Conservation (phyloP, 2,113 vertebrate species). For the Cervus canadensis region DNA sequence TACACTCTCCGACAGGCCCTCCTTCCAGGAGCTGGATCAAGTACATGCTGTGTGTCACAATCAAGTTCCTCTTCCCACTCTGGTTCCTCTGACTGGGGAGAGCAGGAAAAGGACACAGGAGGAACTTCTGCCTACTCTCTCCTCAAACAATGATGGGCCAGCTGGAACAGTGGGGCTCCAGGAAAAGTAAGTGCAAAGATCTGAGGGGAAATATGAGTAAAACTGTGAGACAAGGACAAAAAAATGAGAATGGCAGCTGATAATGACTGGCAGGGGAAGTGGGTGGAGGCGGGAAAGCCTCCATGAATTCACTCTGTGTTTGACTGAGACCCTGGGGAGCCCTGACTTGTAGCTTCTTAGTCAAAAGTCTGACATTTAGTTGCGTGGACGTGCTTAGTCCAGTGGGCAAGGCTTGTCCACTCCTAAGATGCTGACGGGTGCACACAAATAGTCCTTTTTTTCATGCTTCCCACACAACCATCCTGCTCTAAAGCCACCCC, state of each 20-base stretch:
- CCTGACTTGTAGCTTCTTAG: neutral
- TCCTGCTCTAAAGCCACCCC: neutral
- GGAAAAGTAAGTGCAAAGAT: neutral
- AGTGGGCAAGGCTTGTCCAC: neutral
- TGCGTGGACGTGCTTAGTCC: neutral
- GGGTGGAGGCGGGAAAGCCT: neutral
- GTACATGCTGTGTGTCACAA: neutral
- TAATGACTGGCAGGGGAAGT: neutral
- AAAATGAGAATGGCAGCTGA: neutral
- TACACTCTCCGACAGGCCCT: neutral
- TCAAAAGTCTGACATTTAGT: constrained; percentile 1
- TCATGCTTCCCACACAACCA: neutral
- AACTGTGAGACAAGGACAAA: neutral
- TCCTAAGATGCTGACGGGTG: neutral
- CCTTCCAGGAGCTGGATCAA: neutral
- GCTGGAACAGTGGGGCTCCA: neutral
- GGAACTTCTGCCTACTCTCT: neutral
- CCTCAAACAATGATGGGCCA: neutral
- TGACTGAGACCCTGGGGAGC: neutral
- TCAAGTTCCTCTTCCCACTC: neutral
- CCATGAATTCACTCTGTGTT: neutral
- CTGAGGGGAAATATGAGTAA: neutral
- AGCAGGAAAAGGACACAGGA: neutral
- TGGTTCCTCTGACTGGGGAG: neutral
- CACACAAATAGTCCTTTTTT: neutral